These are phyloP conservation scores for Orussus abietinus DNA, from an alignment of 1,140 invertebrate genomes.

Conservation along the genomic window DNA sequence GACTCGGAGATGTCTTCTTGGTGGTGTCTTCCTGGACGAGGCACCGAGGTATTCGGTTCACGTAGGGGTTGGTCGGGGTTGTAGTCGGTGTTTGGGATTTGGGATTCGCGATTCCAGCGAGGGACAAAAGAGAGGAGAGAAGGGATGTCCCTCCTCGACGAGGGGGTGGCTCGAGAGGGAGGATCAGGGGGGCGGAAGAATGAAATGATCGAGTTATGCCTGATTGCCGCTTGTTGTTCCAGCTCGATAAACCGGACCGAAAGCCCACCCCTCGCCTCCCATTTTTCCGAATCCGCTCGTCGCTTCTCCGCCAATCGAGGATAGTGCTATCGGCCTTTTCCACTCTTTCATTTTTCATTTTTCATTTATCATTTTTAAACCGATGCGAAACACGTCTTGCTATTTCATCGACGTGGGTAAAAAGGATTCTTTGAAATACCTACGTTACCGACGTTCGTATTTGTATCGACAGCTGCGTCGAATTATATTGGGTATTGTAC, in stretches of 20 bases:
- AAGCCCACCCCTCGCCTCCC: slow-evolving; percentile 24
- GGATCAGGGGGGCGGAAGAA: slow-evolving; percentile 35
- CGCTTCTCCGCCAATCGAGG: too few relatives aligned
- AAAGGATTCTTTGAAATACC: too few relatives aligned
- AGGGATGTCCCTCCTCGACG: slow-evolving; percentile 8
- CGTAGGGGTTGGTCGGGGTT: too few relatives aligned
- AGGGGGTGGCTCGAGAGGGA: slow-evolving; percentile 6
- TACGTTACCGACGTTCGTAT: too few relatives aligned
- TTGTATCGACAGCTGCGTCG: too few relatives aligned
- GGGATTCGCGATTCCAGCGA: slow-evolving; percentile 22
- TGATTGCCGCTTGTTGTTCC: slow-evolving; percentile 48
- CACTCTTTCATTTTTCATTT: slow-evolving; percentile 5
- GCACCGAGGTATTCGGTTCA: too few relatives aligned
- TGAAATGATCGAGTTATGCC: slow-evolving; percentile 47
- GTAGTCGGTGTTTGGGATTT: slow-evolving; percentile 24
- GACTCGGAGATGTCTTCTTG: too few relatives aligned
- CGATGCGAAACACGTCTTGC: too few relatives aligned
- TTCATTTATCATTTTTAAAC: too few relatives aligned
- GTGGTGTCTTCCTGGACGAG: too few relatives aligned
- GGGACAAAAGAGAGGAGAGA: slow-evolving; percentile 8
- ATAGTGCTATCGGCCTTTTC: slow-evolving; percentile 7
- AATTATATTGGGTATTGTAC: too few relatives aligned
- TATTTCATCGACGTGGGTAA: too few relatives aligned
- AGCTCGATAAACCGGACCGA: slow-evolving; percentile 43
- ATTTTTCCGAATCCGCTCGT: slow-evolving; percentile 26